Conservation (phyloP, 23 tunicate species). For the Botrylloides violaceus region DNA sequence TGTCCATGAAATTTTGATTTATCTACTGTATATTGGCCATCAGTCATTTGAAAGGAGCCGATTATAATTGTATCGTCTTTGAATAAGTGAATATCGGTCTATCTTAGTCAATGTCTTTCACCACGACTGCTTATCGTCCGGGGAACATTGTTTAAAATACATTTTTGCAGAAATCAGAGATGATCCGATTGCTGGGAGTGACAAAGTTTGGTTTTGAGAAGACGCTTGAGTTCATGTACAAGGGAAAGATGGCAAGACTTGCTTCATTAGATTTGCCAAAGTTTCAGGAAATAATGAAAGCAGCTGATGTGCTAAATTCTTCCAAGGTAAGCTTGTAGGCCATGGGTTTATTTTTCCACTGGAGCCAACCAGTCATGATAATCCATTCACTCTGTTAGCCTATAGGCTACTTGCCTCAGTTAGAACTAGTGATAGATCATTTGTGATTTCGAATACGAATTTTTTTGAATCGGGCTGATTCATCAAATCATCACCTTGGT, state of each 20-base stretch:
- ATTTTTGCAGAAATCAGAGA: constrained; percentile 63
- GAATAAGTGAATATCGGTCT: too few relatives aligned
- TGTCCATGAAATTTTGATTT: too few relatives aligned
- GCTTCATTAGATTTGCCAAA: constrained; percentile 43
- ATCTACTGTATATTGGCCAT: too few relatives aligned
- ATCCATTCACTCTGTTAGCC: not conserved
- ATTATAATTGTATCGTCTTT: too few relatives aligned
- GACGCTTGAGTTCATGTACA: constrained; percentile 71
- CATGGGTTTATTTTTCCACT: too few relatives aligned
- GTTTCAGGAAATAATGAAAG: constrained; percentile 85
- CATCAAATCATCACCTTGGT: too few relatives aligned
- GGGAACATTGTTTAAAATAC: not conserved
- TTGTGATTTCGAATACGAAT: too few relatives aligned
- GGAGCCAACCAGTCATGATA: too few relatives aligned
- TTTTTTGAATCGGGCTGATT: too few relatives aligned
- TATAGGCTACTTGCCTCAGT: not conserved
- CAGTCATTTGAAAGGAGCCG: too few relatives aligned
- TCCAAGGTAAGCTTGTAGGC: constrained; percentile 49
- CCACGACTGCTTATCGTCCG: too few relatives aligned
- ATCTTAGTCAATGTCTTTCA: too few relatives aligned
- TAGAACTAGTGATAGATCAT: not conserved
- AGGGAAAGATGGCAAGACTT: constrained; percentile 57
- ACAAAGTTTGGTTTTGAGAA: constrained; percentile 85
- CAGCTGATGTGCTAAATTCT: constrained; percentile 89
- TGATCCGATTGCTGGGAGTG: constrained; percentile 72